phyloP scores from a whole-genome alignment of 2,113 vertebrate genomes.

The Zosterops borbonicus region DNA sequence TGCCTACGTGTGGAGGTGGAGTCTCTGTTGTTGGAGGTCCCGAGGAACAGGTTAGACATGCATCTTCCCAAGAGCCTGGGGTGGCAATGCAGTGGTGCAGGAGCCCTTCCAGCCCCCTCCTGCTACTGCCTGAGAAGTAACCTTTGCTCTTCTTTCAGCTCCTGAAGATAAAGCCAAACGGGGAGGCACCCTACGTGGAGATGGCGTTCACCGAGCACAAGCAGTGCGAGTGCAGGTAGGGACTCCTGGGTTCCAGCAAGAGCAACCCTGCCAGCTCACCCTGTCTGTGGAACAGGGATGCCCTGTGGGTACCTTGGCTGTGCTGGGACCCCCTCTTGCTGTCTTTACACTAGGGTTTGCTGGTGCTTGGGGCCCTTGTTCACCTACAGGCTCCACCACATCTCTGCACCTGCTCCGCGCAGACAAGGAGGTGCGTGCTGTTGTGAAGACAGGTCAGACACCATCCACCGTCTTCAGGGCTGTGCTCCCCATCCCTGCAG shows the following conservation, averaged over 20 bases:
- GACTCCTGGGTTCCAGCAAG: neutral
- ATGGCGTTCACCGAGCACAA: conserved; percentile 71
- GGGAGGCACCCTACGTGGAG: conserved; percentile 63
- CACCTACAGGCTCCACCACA: neutral
- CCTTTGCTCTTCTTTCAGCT: conserved; percentile 69
- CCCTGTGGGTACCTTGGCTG: neutral
- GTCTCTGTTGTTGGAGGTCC: neutral
- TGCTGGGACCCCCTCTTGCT: neutral
- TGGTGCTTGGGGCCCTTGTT: accelerated
- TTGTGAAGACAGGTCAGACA: neutral
- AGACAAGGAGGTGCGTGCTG: accelerated
- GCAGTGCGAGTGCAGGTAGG: conserved; percentile 76
- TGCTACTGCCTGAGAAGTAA: neutral
- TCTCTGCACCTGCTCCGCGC: accelerated
- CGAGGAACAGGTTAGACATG: conserved; percentile 1
- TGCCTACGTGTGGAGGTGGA: neutral
- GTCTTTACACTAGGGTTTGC: neutral
- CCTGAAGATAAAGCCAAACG: conserved; percentile 70
- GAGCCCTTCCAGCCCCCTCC: conserved; percentile 19
- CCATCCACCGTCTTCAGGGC: accelerated
- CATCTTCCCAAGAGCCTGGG: neutral
- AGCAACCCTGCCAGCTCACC: neutral
- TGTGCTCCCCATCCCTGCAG: neutral
- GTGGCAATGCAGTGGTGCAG: neutral
- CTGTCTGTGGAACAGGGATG: neutral